phyloP scores from a whole-genome alignment of 2,888 invertebrate genomes.

The Dascillus cervinus region DNA sequence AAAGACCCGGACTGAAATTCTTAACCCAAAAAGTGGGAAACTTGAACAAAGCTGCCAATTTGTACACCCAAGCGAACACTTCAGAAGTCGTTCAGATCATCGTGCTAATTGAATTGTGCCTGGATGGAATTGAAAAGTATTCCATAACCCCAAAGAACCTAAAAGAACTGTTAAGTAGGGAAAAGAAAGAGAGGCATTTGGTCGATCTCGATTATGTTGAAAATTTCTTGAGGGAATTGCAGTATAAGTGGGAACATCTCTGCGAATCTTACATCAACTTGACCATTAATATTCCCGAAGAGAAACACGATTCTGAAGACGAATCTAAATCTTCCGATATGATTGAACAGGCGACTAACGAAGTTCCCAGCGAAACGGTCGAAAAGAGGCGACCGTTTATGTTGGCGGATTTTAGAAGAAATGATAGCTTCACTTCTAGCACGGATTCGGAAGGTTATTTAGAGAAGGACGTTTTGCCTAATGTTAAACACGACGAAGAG shows the following conservation, averaged over 20 bases:
- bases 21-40: slow-evolving; percentile 88
- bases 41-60: slow-evolving; percentile 76
- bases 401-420: slow-evolving; percentile 50
- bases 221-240: slow-evolving; percentile 36
- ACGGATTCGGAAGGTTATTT: slow-evolving; percentile 39
- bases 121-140: slow-evolving; percentile 61
- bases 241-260: slow-evolving; percentile 38
- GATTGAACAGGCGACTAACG: slow-evolving; percentile 20
- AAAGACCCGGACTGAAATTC: slow-evolving; percentile 86
- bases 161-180: slow-evolving; percentile 50
- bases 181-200: slow-evolving; percentile 30
- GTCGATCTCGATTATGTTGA: slow-evolving; percentile 38
- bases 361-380: slow-evolving; percentile 1
- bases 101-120: slow-evolving; percentile 76
- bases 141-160: slow-evolving; percentile 54
- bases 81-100: slow-evolving; percentile 87
- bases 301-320: slow-evolving; percentile 14
- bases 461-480: slow-evolving; percentile 36
- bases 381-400: slow-evolving; percentile 38
- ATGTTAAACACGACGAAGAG: slow-evolving; percentile 23
- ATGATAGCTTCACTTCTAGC: slow-evolving; percentile 33
- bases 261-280: slow-evolving; percentile 39
- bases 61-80: slow-evolving; percentile 88
- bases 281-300: slow-evolving; percentile 35
- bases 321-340: slow-evolving; percentile 17